These are phyloP conservation scores for Toxotes chatareus DNA, from an alignment of 2,113 vertebrate species.

Conservation along the genomic window DNA sequence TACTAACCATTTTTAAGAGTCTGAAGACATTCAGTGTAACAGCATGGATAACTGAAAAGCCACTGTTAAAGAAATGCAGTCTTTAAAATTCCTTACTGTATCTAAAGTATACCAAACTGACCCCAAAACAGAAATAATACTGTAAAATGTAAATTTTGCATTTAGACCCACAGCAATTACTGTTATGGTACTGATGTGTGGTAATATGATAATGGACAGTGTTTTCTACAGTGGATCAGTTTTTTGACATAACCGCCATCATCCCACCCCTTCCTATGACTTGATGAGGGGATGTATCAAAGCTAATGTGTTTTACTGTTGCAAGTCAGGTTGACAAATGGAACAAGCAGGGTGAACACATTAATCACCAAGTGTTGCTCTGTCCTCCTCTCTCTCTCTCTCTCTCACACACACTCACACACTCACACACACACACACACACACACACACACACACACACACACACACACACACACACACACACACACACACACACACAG, in stretches of 20 bases:
- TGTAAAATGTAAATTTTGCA: background rate
- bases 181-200: background rate
- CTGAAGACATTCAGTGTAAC: background rate
- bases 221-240: background rate
- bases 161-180: background rate
- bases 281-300: background rate
- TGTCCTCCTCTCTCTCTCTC: background rate
- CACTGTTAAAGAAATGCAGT: background rate
- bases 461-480: conserved; percentile 4
- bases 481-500: background rate
- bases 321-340: conserved; percentile 14
- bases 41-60: background rate
- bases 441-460: no score
- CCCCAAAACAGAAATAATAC: background rate
- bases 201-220: background rate
- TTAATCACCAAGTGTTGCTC: conserved; percentile 10
- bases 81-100: background rate
- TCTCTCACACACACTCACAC: no score
- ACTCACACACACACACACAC: no score
- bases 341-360: conserved; percentile 25
- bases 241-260: background rate
- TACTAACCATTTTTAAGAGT: background rate
- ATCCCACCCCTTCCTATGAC: background rate
- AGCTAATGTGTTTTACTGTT: conserved; percentile 8
- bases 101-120: background rate